Conservation (phyloP, 1,140 invertebrate genomes). For the Atopsyche davidsoni region DNA sequence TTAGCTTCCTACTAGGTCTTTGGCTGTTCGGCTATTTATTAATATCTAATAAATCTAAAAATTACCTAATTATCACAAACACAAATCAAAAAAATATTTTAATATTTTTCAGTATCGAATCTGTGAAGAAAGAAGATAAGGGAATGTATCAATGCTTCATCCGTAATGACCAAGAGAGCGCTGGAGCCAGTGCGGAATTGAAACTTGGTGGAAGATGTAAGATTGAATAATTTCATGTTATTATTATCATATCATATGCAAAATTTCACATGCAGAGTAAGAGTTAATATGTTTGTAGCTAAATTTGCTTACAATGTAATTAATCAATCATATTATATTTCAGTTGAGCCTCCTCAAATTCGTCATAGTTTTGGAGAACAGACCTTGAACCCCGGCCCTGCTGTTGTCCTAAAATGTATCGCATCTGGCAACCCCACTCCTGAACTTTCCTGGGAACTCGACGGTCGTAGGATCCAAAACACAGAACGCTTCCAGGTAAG, state of each 20-base stretch:
- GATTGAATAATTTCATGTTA: constrained; percentile 32
- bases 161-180: constrained; percentile 88
- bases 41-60: too few relatives aligned
- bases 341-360: constrained; percentile 83
- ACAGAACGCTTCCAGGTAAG: constrained; percentile 57
- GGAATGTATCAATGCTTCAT: constrained; percentile 98
- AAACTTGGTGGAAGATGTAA: constrained; percentile 86
- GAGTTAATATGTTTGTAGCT: too few relatives aligned
- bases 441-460: constrained; percentile 90
- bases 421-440: constrained; percentile 88
- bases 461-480: constrained; percentile 77
- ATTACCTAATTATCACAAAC: too few relatives aligned
- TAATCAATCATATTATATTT: constrained; percentile 1
- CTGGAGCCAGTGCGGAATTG: constrained; percentile 85
- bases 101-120: constrained; percentile 62
- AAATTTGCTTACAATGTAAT: not conserved
- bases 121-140: constrained; percentile 89
- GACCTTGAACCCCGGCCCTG: constrained; percentile 79
- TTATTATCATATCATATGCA: not conserved
- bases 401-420: constrained; percentile 66
- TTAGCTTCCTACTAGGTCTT: too few relatives aligned
- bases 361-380: constrained; percentile 80
- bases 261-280: not conserved
- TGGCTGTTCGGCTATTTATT: too few relatives aligned
- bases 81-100: too few relatives aligned